Base-by-base conservation (phyloP, 2,888 invertebrate genomes). In the Pharmacophagus antenor region DNA sequence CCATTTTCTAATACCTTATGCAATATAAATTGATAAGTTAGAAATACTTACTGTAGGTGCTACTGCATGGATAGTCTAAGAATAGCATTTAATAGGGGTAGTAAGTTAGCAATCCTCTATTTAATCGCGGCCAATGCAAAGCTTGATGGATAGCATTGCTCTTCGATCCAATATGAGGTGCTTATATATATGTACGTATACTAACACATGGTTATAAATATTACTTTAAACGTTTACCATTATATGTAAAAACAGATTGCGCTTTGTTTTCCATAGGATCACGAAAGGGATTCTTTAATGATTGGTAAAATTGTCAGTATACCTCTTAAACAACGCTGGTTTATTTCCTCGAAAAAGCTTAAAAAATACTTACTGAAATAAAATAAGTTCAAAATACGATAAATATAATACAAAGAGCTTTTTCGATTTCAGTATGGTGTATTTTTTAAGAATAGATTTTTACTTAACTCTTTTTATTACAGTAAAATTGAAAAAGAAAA, bases 41-140 rank as follows among this genome's bases (percentile, higher is more conserved):
- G 42, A 10, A 42, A 25, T 44, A 12, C 23, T 23, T 44, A 42
- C 41, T 20, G 41, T 23, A 18, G 23, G 3, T 42, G 31, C 31
- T 20, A 21, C 44, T 41, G 52, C 46, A 56, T 46, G 51, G 41
- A 44, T 58, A 41, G 46, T 57, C 49, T 59, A 56, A 61, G 55
- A 31, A 50, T 6, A 46, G 18, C 44, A 58, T 58, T 58, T 58
- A 58, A 51, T 31, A 76, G 69, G 72, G n/a, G 73, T 77, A 76
- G 76, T 82, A 82, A 80, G 80, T 64, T 70, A 65, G 66, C 71
- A 70, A 81, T 79, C 78, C 79, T 72, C 79, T 74, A 78, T 81
- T 80, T 80, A 80, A 83, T 79, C 72, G 80, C 73, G 76, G 80
- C 77, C 80, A 73, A 73, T 67, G 74, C 67, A 73, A 71, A 79